Conservation (phyloP, 2,113 vertebrate genomes). For the Poeciliopsis retropinna region DNA sequence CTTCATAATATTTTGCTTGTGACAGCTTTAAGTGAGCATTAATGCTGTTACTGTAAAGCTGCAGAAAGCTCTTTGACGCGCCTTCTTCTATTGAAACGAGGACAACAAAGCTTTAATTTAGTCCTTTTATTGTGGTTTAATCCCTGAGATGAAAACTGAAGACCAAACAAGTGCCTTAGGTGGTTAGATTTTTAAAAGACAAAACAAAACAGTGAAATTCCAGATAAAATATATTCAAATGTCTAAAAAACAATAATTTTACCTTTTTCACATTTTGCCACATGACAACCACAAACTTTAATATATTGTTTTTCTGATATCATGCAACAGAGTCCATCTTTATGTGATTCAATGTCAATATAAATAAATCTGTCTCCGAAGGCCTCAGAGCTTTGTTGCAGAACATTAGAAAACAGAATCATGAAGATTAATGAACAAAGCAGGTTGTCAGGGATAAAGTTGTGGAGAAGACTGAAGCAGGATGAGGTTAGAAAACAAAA, state of each 20-base stretch:
- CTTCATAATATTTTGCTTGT: not conserved
- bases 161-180: not conserved
- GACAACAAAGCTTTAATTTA: not conserved
- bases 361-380: not conserved
- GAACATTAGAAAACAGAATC: not conserved
- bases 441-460: too few relatives aligned
- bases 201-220: not conserved
- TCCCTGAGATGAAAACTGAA: not conserved
- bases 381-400: not conserved
- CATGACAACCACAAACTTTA: not conserved
- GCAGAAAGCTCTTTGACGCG: not conserved
- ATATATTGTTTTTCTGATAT: not conserved
- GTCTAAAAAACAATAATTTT: not conserved
- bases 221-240: not conserved
- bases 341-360: not conserved
- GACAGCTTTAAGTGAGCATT: not conserved
- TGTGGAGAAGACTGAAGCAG: not conserved
- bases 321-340: not conserved
- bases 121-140: not conserved
- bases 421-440: not conserved
- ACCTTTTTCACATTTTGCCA: not conserved
- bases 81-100: not conserved
- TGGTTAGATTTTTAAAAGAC: not conserved
- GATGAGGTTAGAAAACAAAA: not conserved
- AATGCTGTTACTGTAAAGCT: not conserved